phyloP scores from a whole-genome alignment of 2,888 invertebrate species.

The Tipula helvola region DNA sequence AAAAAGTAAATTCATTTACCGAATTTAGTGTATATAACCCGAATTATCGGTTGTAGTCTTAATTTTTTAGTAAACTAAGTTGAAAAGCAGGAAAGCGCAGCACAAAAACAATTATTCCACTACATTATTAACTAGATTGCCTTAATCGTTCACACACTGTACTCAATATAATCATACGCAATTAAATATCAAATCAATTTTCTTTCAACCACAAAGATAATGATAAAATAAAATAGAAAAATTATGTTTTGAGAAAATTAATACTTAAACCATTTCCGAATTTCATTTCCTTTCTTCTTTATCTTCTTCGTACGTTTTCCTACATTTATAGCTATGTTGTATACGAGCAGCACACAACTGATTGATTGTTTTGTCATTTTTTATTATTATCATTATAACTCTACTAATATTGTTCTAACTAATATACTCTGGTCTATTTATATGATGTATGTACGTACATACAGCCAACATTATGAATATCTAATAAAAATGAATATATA shows the following conservation, averaged over 20 bases:
- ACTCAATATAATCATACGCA: no score
- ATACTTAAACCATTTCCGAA: not conserved
- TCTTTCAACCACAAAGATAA: not conserved
- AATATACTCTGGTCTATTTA: not conserved
- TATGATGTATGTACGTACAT: not conserved
- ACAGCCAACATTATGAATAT: not conserved
- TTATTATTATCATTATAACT: not conserved
- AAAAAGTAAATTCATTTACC: no score
- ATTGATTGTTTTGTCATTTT: not conserved
- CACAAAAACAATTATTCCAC: no score
- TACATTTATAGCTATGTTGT: not conserved
- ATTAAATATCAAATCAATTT: not conserved
- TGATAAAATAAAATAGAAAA: not conserved
- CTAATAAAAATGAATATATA: no score
- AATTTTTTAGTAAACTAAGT: no score
- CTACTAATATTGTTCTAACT: not conserved
- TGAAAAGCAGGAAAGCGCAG: no score
- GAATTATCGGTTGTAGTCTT: no score
- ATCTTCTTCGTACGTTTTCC: not conserved
- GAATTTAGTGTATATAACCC: no score
- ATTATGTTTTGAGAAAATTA: not conserved
- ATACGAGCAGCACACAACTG: not conserved
- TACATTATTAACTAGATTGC: no score
- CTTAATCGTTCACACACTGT: no score
- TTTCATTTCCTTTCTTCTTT: not conserved